A percentile compares a stretch with the other conserved stretches of the same genome.
phyloP scores from a whole-genome alignment of 2,888 invertebrate genomes.

The Heliconius cydno region DNA sequence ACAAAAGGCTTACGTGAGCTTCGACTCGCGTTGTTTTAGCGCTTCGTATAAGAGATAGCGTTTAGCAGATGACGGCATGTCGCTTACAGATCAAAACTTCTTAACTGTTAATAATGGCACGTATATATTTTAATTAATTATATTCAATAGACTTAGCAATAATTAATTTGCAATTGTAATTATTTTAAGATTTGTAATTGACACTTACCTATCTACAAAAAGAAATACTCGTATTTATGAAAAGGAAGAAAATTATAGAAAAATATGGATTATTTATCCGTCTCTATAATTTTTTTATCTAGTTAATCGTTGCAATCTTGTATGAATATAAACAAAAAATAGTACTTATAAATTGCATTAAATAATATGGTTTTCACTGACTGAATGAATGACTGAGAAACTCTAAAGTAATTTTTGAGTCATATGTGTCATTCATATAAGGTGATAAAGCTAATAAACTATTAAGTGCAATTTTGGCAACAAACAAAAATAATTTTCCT shows the following conservation, averaged over 20 bases:
- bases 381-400: background rate
- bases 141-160: background rate
- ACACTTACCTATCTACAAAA: background rate
- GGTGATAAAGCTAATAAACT: background rate
- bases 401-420: background rate
- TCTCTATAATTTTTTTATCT: too few species aligned
- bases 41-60: slow-evolving; percentile 62
- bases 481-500: slow-evolving; percentile 36
- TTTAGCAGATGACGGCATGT: slow-evolving; percentile 67
- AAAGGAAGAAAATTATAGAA: too few species aligned
- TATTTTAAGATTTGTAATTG: background rate
- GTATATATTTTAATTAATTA: background rate
- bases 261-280: too few species aligned
- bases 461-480: background rate
- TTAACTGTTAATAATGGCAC: slow-evolving; percentile 38
- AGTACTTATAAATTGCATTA: background rate
- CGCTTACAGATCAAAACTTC: slow-evolving; percentile 61
- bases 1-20: slow-evolving; percentile 78
- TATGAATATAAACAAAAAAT: background rate
- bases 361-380: background rate
- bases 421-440: background rate
- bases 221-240: background rate
- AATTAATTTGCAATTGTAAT: background rate
- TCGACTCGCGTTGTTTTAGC: slow-evolving; percentile 64
- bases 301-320: background rate